Evolutionary conservation across 2,797 vertebrate genomes (phyloP), one percentile per base, ranked within the genome.

Genomic region (Gephyroberyx darwinii): DNA sequence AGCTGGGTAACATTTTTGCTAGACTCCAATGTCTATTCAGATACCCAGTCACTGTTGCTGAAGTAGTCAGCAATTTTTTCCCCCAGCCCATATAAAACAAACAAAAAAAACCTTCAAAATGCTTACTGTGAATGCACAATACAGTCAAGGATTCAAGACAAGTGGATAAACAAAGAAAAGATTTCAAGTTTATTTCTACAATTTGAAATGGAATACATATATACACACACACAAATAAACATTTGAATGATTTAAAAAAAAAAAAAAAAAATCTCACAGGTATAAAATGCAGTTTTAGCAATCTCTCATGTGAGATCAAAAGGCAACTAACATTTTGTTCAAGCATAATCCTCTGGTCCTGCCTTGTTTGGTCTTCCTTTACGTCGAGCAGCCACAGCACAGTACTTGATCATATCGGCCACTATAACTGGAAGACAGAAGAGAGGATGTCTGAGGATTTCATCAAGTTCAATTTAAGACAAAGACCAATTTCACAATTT

Each of bases 351-450:
- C 70, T 39, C 57, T 0, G 35, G 47, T 55, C 53, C n/a, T 0
- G 66, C 37, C 16, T 57, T 33, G 50, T 19, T 5, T n/a, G 20
- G 65, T 65, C 22, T 4, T 74, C 51, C 48, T 77, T 89, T 84
- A 93, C 16, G 91, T 90, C 0, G 91, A 89, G 65, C 94, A 95
- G 67, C 88, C 74, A 84, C 91, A 93, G 88, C 94, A 95, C 1
- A 93, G 76, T 2, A 93, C 85, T 77, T 91, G 87, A 77, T 94
- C 94, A 48, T 94, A 95, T 20, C 65, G 90, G 2, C 93, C 92
- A 5, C 92, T 94, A 91, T 95, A 95, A 88, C 94, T 94, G 89
- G 41, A 57, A 35, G 80, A 63, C 58, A 75, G 20, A 84, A 52
- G 39, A 48, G 1, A 22, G 26, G 26, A 26, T 26, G 26, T 26